Conservation (phyloP, 1,140 invertebrate genomes). For the Lordiphosa clarofinis region DNA sequence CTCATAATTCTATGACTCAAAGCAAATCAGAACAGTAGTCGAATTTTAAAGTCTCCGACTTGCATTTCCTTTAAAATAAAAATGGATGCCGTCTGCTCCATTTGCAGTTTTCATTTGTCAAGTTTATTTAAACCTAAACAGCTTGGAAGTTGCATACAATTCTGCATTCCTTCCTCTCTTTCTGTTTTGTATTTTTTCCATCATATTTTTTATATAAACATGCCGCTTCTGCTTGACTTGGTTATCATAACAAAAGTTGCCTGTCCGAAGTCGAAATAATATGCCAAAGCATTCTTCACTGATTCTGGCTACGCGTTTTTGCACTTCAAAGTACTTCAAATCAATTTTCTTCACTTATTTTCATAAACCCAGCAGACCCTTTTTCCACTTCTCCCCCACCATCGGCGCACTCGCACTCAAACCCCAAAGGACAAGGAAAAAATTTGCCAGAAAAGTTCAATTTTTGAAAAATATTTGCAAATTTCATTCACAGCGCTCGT, state of each 20-base stretch:
- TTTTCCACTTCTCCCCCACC: slow-evolving; percentile 4
- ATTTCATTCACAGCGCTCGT: slow-evolving; percentile 78
- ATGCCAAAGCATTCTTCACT: slow-evolving; percentile 76
- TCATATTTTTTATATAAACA: slow-evolving; percentile 32
- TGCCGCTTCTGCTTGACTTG: slow-evolving; percentile 64
- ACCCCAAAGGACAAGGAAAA: slow-evolving; percentile 38
- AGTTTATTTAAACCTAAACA: slow-evolving; percentile 57
- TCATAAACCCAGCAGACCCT: slow-evolving; percentile 62
- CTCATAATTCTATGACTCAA: no score
- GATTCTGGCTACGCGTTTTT: slow-evolving; percentile 74
- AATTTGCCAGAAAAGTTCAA: slow-evolving; percentile 78
- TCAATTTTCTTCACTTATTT: slow-evolving; percentile 77
- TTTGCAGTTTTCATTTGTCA: slow-evolving; percentile 21
- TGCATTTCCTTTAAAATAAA: no score
- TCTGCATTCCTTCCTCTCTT: neutral
- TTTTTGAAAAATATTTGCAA: slow-evolving; percentile 79
- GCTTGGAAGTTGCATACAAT: slow-evolving; percentile 38
- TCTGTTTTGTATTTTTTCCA: slow-evolving; percentile 4
- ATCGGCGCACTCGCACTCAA: slow-evolving; percentile 4
- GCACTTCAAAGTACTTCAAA: slow-evolving; percentile 77
- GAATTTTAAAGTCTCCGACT: no score
- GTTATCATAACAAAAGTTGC: slow-evolving; percentile 70
- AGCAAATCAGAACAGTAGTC: no score
- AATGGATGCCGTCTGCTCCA: no score
- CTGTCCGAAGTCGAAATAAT: slow-evolving; percentile 54